Percentiles rank a stretch among this genome's conserved stretches.
phyloP scores from a whole-genome alignment of 2,888 invertebrate species.

The Thysanoteuthis rhombus region DNA sequence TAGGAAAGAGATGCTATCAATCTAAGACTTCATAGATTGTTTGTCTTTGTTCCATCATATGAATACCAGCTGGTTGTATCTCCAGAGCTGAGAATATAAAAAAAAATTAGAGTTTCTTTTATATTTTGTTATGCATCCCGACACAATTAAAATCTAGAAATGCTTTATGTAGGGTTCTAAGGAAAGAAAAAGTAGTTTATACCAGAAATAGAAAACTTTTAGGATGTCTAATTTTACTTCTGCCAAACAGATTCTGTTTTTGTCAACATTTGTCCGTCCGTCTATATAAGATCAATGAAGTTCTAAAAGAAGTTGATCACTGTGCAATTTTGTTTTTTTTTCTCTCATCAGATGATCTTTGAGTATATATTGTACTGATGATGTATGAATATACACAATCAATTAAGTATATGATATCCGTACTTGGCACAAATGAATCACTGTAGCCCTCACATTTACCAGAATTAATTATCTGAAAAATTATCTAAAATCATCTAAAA shows the following conservation, averaged over 20 bases:
- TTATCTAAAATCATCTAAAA: too few relatives aligned
- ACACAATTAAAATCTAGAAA: not conserved
- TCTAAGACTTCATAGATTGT: not conserved
- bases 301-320: not conserved
- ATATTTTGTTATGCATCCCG: not conserved
- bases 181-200: not conserved
- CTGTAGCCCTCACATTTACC: too few relatives aligned
- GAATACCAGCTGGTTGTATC: not conserved
- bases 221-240: not conserved
- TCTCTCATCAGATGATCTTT: not conserved
- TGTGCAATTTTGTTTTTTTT: not conserved
- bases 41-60: not conserved
- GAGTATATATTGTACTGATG: too few relatives aligned
- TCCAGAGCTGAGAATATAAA: not conserved
- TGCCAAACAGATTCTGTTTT: not conserved
- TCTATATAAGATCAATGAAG: not conserved
- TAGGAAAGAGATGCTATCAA: not conserved
- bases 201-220: not conserved
- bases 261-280: not conserved
- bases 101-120: not conserved
- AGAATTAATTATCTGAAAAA: too few relatives aligned
- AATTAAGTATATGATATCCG: too few relatives aligned
- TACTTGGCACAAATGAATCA: too few relatives aligned
- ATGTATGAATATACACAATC: too few relatives aligned
- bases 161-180: not conserved